Percentiles rank a stretch among this genome's conserved stretches.
These are phyloP conservation scores for Dysdera silvatica DNA, from an alignment of 1,140 invertebrate genomes.

Conservation along the genomic window DNA sequence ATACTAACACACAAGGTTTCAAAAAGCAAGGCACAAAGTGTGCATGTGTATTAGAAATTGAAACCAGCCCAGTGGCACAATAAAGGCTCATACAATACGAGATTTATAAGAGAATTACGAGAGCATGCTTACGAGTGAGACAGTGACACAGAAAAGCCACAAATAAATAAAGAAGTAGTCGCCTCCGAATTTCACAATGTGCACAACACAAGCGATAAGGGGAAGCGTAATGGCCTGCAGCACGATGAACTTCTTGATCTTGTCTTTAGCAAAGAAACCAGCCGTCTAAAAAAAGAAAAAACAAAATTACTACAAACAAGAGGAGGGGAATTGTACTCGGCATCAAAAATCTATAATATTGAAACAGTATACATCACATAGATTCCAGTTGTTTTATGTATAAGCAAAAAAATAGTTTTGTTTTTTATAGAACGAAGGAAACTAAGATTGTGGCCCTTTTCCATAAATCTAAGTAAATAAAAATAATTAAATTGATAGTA, in stretches of 20 bases:
- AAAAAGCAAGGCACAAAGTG: too few species aligned
- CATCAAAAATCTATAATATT: too few species aligned
- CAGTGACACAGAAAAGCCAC: conserved; percentile 78
- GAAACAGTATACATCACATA: background rate
- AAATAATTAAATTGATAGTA: too few species aligned
- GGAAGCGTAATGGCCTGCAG: conserved; percentile 67
- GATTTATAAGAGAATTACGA: too few species aligned
- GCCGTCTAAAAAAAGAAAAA: conserved; percentile 59
- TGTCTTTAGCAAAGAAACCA: conserved; percentile 89
- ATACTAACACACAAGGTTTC: too few species aligned
- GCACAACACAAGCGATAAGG: conserved; percentile 69
- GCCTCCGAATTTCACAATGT: conserved; percentile 69
- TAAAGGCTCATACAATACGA: too few species aligned
- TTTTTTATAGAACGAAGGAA: too few species aligned
- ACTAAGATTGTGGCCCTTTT: too few species aligned
- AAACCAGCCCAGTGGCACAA: too few species aligned
- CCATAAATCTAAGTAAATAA: too few species aligned
- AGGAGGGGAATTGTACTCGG: background rate
- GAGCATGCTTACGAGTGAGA: conserved; percentile 50
- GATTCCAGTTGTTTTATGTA: background rate
- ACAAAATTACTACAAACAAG: conserved; percentile 8
- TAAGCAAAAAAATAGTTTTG: too few species aligned
- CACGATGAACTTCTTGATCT: conserved; percentile 76
- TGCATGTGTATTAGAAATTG: too few species aligned
- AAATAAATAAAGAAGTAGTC: conserved; percentile 81